These are phyloP conservation scores for Pseudonaja textilis DNA, from an alignment of 2,113 vertebrate species.

Conservation along the genomic window DNA sequence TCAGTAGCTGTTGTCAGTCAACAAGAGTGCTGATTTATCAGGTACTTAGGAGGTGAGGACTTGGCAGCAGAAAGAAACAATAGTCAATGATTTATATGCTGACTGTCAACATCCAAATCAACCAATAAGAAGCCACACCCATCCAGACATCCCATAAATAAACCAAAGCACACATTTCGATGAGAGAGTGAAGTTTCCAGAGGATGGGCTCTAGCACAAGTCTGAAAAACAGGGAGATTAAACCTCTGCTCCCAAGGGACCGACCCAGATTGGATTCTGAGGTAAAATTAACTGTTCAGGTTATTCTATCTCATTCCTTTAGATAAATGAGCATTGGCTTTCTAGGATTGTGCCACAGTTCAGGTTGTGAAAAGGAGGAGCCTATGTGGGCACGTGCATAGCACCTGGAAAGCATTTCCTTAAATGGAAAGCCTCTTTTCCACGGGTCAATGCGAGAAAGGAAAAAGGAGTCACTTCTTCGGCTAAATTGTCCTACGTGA, in stretches of 20 bases:
- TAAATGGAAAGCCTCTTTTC: neutral
- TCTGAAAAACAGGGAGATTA: no score
- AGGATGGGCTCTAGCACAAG: no score
- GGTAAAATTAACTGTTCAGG: neutral
- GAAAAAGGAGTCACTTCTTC: neutral
- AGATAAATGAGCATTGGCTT: neutral
- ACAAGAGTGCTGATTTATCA: no score
- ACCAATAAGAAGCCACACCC: no score
- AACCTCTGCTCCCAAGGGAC: neutral
- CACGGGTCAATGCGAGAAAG: neutral
- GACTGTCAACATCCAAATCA: no score
- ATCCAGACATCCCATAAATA: neutral
- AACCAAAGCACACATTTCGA: no score
- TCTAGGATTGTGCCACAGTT: neutral
- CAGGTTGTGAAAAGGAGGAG: neutral
- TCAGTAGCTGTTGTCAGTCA: no score
- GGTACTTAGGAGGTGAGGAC: no score
- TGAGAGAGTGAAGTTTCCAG: no score
- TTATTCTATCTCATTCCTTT: neutral
- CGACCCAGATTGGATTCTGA: neutral
- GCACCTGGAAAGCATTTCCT: neutral
- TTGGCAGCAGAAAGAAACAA: no score
- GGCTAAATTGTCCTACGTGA: neutral
- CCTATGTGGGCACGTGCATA: neutral
- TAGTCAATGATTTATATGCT: no score